Conservation (phyloP, 2,113 vertebrate species). For the Erythrolamprus reginae region DNA sequence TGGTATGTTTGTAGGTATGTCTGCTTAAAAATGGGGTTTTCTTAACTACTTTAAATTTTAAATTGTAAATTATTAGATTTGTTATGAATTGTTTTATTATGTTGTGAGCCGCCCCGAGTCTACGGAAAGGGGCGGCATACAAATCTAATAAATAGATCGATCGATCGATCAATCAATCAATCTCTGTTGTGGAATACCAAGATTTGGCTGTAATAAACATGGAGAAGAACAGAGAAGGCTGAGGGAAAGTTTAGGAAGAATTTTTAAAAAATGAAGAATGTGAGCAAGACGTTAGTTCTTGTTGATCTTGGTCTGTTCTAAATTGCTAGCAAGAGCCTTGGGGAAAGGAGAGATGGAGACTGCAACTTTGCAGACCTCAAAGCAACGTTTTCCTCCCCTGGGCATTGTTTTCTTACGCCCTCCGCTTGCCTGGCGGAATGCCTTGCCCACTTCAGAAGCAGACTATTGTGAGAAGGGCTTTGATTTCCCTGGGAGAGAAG, state of each 20-base stretch:
- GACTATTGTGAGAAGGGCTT: not conserved
- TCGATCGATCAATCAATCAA: no score
- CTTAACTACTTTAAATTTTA: no score
- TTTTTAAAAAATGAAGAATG: not conserved
- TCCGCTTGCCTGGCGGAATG: not conserved
- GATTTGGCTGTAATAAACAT: not conserved
- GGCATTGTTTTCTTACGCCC: not conserved
- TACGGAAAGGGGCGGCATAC: no score
- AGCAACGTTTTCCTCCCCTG: not conserved
- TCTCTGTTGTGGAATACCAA: not conserved
- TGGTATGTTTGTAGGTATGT: no score
- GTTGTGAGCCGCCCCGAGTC: no score
- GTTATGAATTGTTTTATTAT: no score
- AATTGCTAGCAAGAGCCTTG: not conserved
- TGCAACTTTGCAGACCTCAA: not conserved
- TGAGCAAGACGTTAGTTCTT: not conserved
- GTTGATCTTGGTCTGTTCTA: not conserved
- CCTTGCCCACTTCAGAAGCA: not conserved
- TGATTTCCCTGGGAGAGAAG: not conserved
- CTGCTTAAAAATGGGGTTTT: no score
- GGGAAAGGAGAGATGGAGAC: not conserved
- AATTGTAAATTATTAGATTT: no score
- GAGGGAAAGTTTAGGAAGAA: not conserved
- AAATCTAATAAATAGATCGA: no score
- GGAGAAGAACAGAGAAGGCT: not conserved